Base-by-base conservation (phyloP, 2,113 vertebrate genomes). In the Gobiocypris rarus region DNA sequence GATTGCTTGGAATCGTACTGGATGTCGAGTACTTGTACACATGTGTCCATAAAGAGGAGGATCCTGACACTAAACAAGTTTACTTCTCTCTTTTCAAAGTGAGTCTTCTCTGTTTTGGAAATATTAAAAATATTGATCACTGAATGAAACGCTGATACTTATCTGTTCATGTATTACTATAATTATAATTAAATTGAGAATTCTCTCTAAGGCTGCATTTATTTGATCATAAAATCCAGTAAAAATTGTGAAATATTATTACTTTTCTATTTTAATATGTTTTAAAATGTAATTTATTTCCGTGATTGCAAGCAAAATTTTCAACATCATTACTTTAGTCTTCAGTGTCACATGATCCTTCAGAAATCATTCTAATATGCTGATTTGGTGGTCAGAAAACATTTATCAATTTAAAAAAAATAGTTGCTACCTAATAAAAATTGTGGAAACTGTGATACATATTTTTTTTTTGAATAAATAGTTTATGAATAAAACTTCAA, bases 71-170 rank as follows among this genome's bases (percentile, higher is more conserved):
- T 86, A 99, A 99, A 88, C 98, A 99, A 94, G 97, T 99, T 86
- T 99, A 99, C 94, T 99, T 99, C 90, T 99, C 97, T 79, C 93
- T 99, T n/a, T 99, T 99, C 91, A 99, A 99, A 94, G 98, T 98
- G 94, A 93, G 94, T 65, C 26, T n/a, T 38, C 15, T 9, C 14
- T 52, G 73, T 75, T 54, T 75, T 75, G 7, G 65, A 41, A 38
- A 67, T 19, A 67, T 67, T 5, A 10, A 10, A 69, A 38, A 69
- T 38, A 38, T 38, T 1, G 17, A 11, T 41, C 17, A 41, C 4
- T 41, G 4, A 69, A 69, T 41, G 3, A 22, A 69, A 41, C 10
- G 0, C 26, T 54, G 9, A 54, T 17, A 34, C 5, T 19, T 34
- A 17, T 22, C 9, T 54, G 19, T 54, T 74, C 31, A 17, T 75